Evolutionary conservation across 2,888 invertebrate genomes (phyloP).

Genomic region (Petrolisthes manimaculis): DNA sequence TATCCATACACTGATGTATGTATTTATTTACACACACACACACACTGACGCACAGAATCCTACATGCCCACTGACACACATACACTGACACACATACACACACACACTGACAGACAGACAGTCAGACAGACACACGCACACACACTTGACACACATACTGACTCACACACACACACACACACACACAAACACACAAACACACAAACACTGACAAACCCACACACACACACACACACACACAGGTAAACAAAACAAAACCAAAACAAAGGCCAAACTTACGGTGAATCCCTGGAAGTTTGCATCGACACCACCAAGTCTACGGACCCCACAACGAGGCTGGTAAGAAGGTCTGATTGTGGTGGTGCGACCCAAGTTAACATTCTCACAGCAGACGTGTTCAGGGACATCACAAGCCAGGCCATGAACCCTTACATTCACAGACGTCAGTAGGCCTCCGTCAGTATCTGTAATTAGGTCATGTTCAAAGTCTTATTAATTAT

Average conservation of each 20-base stretch:
- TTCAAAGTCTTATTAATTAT: neutral
- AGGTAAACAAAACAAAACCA: neutral
- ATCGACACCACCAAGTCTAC: conserved; percentile 10
- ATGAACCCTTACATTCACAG: conserved; percentile 1
- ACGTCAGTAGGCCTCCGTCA: neutral
- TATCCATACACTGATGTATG: no score
- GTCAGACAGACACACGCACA: neutral
- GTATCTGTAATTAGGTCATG: neutral
- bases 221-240: neutral
- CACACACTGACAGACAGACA: no score
- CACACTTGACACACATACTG: no score
- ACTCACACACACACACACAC: neutral
- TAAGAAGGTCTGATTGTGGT: neutral
- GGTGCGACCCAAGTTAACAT: neutral
- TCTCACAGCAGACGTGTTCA: conserved; percentile 31
- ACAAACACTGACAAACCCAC: neutral
- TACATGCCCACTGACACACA: no score
- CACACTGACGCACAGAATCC: no score
- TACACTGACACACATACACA: no score
- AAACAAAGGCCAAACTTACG: conserved; percentile 34
- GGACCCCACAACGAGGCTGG: conserved; percentile 67
- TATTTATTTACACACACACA: no score
- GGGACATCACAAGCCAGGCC: neutral
- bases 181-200: conserved; percentile 5
- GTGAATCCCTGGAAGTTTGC: conserved; percentile 78